phyloP scores from a whole-genome alignment of 2,888 invertebrate genomes.

The Macropis europaea region DNA sequence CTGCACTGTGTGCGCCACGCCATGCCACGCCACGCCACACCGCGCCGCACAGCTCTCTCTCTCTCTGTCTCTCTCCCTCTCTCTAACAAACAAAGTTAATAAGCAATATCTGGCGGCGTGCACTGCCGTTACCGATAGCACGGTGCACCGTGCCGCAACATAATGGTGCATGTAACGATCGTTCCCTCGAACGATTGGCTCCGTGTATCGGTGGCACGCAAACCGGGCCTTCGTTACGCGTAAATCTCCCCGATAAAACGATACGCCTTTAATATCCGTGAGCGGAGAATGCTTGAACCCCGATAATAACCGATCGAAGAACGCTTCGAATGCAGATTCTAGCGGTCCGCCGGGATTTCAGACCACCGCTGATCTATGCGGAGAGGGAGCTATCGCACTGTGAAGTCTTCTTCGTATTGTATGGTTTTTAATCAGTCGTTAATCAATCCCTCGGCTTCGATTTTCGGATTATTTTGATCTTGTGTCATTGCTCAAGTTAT shows the following conservation, averaged over 20 bases:
- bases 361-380: too few species aligned
- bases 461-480: too few species aligned
- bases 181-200: conserved; percentile 43
- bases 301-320: conserved; percentile 6
- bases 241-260: conserved; percentile 27
- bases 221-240: conserved; percentile 43
- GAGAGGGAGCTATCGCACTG: too few species aligned
- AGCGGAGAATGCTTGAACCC: too few species aligned
- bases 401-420: too few species aligned
- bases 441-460: too few species aligned
- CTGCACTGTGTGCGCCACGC: conserved; percentile 7
- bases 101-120: conserved; percentile 72
- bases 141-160: conserved; percentile 47
- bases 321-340: too few species aligned
- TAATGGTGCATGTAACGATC: conserved; percentile 66
- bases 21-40: too few species aligned
- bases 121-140: conserved; percentile 57
- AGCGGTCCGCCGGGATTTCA: too few species aligned
- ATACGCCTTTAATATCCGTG: conserved; percentile 14
- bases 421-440: too few species aligned
- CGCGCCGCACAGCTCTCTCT: too few species aligned
- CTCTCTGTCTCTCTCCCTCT: conserved; percentile 12
- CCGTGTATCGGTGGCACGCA: conserved; percentile 56
- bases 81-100: conserved; percentile 74
- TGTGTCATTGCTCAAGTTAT: too few species aligned